Base-by-base conservation (phyloP, 2,113 vertebrate species). In the Chaetops frenatus region DNA sequence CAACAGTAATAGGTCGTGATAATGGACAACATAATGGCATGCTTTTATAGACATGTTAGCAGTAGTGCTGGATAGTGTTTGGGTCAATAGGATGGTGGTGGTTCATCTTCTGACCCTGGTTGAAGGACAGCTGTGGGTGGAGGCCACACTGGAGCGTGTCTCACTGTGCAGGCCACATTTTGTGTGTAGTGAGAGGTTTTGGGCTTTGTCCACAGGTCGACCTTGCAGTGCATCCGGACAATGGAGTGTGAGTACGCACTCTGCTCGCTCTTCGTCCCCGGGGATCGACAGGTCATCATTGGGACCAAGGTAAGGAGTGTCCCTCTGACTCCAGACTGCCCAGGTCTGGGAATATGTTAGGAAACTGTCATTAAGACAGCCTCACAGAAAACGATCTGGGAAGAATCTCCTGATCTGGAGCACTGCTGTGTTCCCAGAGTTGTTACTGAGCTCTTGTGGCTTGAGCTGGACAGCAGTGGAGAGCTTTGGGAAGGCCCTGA, bases 171-270 rank as follows among this genome's bases (percentile, higher is more conserved):
- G 62, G 20, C 3, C 51, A 66, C 45, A n/a, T 47, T 61, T 11
- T 50, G 36, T 71, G 70, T 54, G n/a, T 51, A 44, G 1, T 38
- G 3, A 66, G 70, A 58, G 25, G 19, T 65, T 85, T 54, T 82
- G 60, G 20, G 61, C 38, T 93, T n/a, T 86, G 51, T 53, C 58
- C 25, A 3, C 95, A 99, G 99, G 90, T 98, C 98, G 0, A 99
- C 99, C 1, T 97, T 99, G 96, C 99, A 99, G 96, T 99, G 99
- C 90, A 98, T 99, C 60, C 98, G 99, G 29, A 99, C 99, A 0
- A 99, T 99, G 99, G 96, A 96, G 13, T 99, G 99, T 23, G 98
- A 99, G 7, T 99, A 99, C 1, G 98, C 99, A 0, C 98, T 99
- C 44, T 99, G 99, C 97, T 99, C 99, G 0, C 96, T 99, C 45